Percentiles rank a stretch among this genome's conserved stretches.
Evolutionary conservation across 2,888 invertebrate genomes (phyloP).

Genomic region (Perizoma affinitatum): DNA sequence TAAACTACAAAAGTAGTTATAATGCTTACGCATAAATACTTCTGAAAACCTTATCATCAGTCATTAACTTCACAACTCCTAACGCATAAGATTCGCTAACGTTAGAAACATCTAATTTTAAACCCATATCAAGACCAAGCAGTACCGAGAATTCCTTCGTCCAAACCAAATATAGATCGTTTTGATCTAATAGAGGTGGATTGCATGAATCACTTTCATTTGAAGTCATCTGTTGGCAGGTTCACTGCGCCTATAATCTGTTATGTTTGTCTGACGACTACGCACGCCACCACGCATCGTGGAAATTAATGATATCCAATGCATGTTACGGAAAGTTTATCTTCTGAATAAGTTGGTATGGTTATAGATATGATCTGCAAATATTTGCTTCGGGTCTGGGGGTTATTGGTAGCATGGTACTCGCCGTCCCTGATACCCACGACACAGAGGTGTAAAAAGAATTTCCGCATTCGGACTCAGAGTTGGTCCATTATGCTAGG

Average conservation of each 20-base stretch:
- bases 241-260: conserved; percentile 60
- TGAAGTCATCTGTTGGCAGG: conserved; percentile 59
- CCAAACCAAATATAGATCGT: conserved; percentile 42
- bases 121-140: conserved; percentile 13
- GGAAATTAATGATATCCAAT: conserved; percentile 42
- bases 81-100: conserved; percentile 6
- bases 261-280: conserved; percentile 23
- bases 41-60: no score
- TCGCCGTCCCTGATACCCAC: no score
- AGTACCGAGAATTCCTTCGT: conserved; percentile 23
- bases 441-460: no score
- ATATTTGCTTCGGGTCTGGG: no score
- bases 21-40: no score
- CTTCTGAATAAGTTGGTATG: no score
- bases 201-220: conserved; percentile 56
- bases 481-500: no score
- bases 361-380: no score
- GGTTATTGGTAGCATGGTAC: no score
- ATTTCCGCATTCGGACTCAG: no score
- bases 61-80: no score
- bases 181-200: conserved; percentile 41
- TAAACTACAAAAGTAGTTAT: no score
- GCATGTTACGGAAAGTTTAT: conserved; percentile 4
- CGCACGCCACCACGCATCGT: conserved; percentile 42
- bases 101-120: conserved; percentile 20